A percentile compares a stretch with the other conserved stretches of the same genome.
Evolutionary conservation across 1,140 invertebrate species (phyloP).

Genomic region (Platorchestia sp.): DNA sequence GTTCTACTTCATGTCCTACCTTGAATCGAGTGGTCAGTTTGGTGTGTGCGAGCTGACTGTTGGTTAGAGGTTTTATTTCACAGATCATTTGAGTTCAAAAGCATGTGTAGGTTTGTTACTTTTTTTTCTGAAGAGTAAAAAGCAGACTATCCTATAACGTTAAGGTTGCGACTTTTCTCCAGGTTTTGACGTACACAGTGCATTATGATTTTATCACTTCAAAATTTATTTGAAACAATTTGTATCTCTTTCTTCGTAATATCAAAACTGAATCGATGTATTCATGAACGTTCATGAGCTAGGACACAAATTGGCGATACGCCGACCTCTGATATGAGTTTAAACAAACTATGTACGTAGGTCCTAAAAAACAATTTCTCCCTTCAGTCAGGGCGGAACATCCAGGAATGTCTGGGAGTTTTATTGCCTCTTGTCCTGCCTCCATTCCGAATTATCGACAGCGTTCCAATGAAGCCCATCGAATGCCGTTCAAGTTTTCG

Average conservation of each 20-base stretch:
- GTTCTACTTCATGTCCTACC: background rate
- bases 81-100: background rate
- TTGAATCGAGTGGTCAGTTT: background rate
- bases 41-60: background rate
- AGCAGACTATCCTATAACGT: too few relatives aligned
- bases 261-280: background rate
- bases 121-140: background rate
- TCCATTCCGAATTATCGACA: constrained; percentile 13
- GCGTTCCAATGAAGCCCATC: background rate
- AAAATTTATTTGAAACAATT: background rate
- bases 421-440: background rate
- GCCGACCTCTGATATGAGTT: background rate
- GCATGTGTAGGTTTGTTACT: background rate
- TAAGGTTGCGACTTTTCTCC: background rate
- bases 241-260: background rate
- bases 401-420: background rate
- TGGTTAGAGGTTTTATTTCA: background rate
- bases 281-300: background rate
- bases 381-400: background rate
- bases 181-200: background rate
- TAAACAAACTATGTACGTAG: background rate
- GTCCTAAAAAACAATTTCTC: background rate
- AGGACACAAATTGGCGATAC: background rate
- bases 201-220: background rate
- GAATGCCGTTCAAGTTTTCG: constrained; percentile 9